A percentile compares a stretch with the other conserved stretches of the same genome.
These are phyloP conservation scores for Arctopsyche grandis DNA, from an alignment of 1,140 invertebrate genomes.

Conservation along the genomic window DNA sequence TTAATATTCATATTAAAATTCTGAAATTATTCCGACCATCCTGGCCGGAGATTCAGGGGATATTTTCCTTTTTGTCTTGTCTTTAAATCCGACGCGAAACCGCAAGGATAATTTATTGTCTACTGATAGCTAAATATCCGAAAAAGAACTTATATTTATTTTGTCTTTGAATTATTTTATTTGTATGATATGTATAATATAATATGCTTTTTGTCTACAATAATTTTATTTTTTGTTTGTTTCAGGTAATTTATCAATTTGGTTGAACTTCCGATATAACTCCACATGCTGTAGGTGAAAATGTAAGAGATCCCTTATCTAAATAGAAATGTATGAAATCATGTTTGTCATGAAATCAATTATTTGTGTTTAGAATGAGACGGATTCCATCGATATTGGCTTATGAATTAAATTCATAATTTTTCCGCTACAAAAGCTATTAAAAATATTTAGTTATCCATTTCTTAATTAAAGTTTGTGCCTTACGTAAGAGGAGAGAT, in stretches of 20 bases:
- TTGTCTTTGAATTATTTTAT: too few relatives aligned
- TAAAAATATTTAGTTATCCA: too few relatives aligned
- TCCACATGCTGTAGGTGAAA: too few relatives aligned
- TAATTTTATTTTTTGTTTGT: neutral
- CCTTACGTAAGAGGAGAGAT: too few relatives aligned
- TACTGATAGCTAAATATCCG: conserved; percentile 25
- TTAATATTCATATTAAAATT: conserved; percentile 42
- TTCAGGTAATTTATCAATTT: neutral
- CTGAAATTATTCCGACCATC: conserved; percentile 40
- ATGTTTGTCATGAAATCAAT: neutral
- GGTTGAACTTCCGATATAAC: too few relatives aligned
- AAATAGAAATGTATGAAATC: neutral
- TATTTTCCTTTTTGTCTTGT: conserved; percentile 38
- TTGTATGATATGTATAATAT: neutral
- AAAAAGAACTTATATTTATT: conserved; percentile 8
- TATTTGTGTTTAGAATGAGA: neutral
- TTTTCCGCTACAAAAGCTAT: too few relatives aligned
- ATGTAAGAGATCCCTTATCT: too few relatives aligned
- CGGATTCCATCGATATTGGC: too few relatives aligned
- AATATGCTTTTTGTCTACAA: neutral
- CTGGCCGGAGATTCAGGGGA: neutral
- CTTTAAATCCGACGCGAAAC: conserved; percentile 29
- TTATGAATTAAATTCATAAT: too few relatives aligned
- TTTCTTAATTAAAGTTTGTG: too few relatives aligned
- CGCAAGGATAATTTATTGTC: conserved; percentile 41